Percentiles rank a stretch among this genome's conserved stretches.
Conservation (phyloP, 1,140 invertebrate genomes). For the Halictus rubicundus region DNA sequence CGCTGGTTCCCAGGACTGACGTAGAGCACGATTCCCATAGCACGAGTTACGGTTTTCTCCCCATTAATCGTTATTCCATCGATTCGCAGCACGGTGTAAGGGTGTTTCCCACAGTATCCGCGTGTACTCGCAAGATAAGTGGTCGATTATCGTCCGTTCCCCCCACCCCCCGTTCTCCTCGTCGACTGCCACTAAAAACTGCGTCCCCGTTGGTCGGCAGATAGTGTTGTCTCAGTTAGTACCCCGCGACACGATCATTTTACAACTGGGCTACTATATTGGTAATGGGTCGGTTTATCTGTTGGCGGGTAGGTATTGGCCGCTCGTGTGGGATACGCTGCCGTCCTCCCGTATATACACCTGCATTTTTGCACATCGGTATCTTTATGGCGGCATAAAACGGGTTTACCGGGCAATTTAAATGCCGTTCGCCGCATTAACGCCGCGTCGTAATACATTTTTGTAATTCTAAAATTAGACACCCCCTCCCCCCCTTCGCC, state of each 20-base stretch:
- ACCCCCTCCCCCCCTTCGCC: background rate
- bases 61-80: constrained; percentile 33
- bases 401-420: constrained; percentile 56
- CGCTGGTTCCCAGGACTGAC: background rate
- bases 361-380: constrained; percentile 56
- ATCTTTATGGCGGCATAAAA: constrained; percentile 60
- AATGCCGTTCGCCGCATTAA: constrained; percentile 51
- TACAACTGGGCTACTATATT: constrained; percentile 51
- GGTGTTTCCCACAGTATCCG: constrained; percentile 34
- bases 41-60: background rate
- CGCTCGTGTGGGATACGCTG: constrained; percentile 27
- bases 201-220: constrained; percentile 33
- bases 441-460: constrained; percentile 55
- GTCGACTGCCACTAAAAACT: constrained; percentile 48
- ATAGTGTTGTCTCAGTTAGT: constrained; percentile 49
- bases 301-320: constrained; percentile 9
- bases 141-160: constrained; percentile 47
- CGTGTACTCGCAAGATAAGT: constrained; percentile 43
- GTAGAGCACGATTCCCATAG: background rate
- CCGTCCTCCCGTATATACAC: background rate
- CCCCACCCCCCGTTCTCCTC: background rate
- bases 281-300: constrained; percentile 58
- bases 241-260: constrained; percentile 50
- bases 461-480: constrained; percentile 47
- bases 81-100: constrained; percentile 18